A percentile compares a stretch with the other conserved stretches of the same genome.
Evolutionary conservation across 2,113 vertebrate genomes (phyloP).

Genomic region (human (Homo sapiens)): GRCh38 chr9:103563001-103563500

Average conservation of each 20-base stretch:
- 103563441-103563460: not conserved
- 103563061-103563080: not conserved
- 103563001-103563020: not conserved
- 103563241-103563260: constrained; percentile 54
- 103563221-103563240: constrained; percentile 68
- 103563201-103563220: constrained; percentile 49
- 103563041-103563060: not conserved
- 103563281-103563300: constrained; percentile 63
- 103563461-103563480: constrained; percentile 26
- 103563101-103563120: constrained; percentile 55
- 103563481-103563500: not conserved
- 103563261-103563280: constrained; percentile 46
- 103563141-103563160: constrained; percentile 57
- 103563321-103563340: constrained; percentile 40
- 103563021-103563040: constrained; percentile 43
- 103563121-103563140: constrained; percentile 50
- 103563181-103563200: constrained; percentile 47
- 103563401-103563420: not conserved
- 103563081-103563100: constrained; percentile 57
- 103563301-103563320: constrained; percentile 17
- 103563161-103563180: constrained; percentile 38
- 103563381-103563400: not conserved
- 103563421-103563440: not conserved
- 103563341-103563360: constrained; percentile 57
- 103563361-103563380: constrained; percentile 35